Evolutionary conservation across 2,888 invertebrate species (phyloP), one percentile per base, ranked within the genome.

Genomic region (Mythimna ferrago): DNA sequence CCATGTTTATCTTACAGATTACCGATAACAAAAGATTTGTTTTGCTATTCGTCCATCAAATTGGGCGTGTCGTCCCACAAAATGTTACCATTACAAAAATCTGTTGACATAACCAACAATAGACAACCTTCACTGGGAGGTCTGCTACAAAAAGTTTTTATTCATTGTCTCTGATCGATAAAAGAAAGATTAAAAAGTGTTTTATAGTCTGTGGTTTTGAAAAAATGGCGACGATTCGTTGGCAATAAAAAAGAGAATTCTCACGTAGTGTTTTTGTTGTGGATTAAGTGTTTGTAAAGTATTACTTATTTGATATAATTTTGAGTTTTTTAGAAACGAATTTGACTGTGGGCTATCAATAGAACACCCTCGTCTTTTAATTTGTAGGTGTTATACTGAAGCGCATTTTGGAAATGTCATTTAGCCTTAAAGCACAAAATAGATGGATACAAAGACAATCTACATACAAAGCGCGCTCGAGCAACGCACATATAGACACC

Each of bases 1-100:
- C 62, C 10, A 32, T 88, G 80, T 90, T 91, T 90, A 86, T 88
- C 71, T 88, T 82, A 72, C 56, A 87, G 91, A 89, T 91, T 89
- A 63, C 89, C 4, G 67, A 1, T 26, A 86, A 91, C 90, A 91
- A 90, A 76, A 71, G 87, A 41, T 71, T 61, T 84, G 76, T 85
- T 82, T 74, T 72, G 81, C 85, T 87, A 81, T 89, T 87, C 88
- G 87, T 83, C 85, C 80, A 82, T 86, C 84, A 87, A 91, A 89
- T 91, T 90, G 89, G 88, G 89, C 90, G 90, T 87, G 85, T 81
- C 86, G 80, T 68, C 57, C 65, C 32, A 66, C 75, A 83, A 82
- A 80, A 84, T 83, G 86, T 89, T 73, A 61, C 82, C 58, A 78
- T 74, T 62, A 67, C 32, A 66, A 82, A 75, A 71, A 82, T 72